A percentile compares a stretch with the other conserved stretches of the same genome.
Conservation (phyloP, 2,888 invertebrate genomes). For the Synanthedon andrenaeformis region DNA sequence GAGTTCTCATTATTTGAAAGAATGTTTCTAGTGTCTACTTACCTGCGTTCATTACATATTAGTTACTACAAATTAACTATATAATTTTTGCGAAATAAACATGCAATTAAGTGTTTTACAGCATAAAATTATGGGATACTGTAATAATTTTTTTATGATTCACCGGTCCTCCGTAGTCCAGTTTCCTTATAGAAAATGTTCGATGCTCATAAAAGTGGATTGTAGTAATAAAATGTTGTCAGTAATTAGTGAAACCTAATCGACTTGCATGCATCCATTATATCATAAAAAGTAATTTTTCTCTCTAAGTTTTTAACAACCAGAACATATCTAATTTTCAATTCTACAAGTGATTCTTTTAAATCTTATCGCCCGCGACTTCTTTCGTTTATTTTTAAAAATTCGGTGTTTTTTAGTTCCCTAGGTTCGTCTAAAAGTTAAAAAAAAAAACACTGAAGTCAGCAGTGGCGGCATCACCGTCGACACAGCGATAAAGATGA, state of each 20-base stretch:
- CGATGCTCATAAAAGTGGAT: slow-evolving; percentile 55
- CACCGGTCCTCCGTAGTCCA: slow-evolving; percentile 29
- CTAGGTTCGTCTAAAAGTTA: no score
- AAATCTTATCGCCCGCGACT: no score
- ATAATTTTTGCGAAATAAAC: not conserved
- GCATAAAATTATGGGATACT: slow-evolving; percentile 41
- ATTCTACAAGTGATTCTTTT: no score
- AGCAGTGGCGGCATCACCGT: no score
- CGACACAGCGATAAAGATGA: no score
- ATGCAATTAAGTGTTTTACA: slow-evolving; percentile 23
- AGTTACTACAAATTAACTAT: no score
- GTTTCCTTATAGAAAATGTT: slow-evolving; percentile 46
- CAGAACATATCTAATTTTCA: not conserved
- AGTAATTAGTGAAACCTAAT: slow-evolving; percentile 65
- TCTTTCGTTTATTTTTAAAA: not conserved
- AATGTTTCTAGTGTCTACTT: no score
- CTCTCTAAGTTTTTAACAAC: not conserved
- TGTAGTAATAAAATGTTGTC: slow-evolving; percentile 46
- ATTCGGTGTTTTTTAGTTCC: not conserved
- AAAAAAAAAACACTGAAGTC: no score
- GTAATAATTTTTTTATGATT: slow-evolving; percentile 50
- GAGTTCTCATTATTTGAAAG: no score
- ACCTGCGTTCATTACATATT: no score
- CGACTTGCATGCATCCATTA: slow-evolving; percentile 47
- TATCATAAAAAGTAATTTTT: slow-evolving; percentile 34